Evolutionary conservation across 2,888 invertebrate genomes (phyloP).

Genomic region (Melanotus villosus): DNA sequence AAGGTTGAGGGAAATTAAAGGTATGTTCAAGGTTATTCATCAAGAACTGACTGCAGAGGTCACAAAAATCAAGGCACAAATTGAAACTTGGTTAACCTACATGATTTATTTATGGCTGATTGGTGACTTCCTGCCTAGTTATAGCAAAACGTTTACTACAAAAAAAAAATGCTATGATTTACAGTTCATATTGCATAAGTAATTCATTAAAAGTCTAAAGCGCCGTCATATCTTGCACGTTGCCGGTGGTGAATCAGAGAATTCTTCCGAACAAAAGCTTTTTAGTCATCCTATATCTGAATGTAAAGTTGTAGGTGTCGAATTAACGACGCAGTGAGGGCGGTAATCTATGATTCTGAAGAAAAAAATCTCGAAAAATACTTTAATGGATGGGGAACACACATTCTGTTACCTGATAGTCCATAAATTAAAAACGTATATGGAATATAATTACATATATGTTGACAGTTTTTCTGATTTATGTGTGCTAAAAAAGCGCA

Average conservation of each 20-base stretch:
- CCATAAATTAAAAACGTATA: conserved; percentile 49
- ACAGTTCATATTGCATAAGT: neutral
- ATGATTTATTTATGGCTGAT: no score
- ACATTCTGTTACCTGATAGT: conserved; percentile 50
- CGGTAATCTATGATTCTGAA: conserved; percentile 35
- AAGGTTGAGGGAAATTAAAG: no score
- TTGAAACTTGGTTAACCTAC: no score
- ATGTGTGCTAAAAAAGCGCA: conserved; percentile 11
- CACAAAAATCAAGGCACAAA: no score
- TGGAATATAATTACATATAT: conserved; percentile 30
- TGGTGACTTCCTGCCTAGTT: no score
- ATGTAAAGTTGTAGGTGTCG: conserved; percentile 32
- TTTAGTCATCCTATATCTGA: conserved; percentile 24
- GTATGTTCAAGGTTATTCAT: no score
- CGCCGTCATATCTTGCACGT: neutral
- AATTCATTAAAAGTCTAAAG: neutral
- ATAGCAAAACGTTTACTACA: no score
- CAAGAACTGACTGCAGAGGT: no score
- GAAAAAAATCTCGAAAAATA: conserved; percentile 22
- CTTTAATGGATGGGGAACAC: conserved; percentile 45
- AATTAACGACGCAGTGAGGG: conserved; percentile 38
- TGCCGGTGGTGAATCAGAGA: conserved; percentile 20
- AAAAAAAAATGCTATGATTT: no score
- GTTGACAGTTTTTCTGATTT: conserved; percentile 30
- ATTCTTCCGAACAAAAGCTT: conserved; percentile 9